Base-by-base conservation (phyloP, 2,797 vertebrate species). In the Notamacropus eugenii region DNA sequence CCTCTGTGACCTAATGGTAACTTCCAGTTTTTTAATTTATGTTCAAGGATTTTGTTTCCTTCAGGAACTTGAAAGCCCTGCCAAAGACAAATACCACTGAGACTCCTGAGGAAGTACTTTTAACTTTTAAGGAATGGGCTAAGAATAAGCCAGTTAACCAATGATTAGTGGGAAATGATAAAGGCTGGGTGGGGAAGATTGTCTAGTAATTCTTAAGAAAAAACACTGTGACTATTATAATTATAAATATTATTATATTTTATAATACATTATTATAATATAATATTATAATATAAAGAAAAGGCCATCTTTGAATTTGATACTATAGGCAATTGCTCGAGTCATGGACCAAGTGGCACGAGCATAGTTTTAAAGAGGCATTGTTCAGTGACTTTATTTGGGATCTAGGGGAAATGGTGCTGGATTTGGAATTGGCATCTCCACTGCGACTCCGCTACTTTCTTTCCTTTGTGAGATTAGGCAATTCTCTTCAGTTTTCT, bases 251-350 rank as follows among this genome's bases (percentile, higher is more conserved):
- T 52, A 52, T 52, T 52, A 52, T 52, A 52, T 52, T 52, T 52
- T 52, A 52, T 52, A 52, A 52, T 52, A 52, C 6, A 52, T 5
- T 52, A 52, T 6, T 5, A 6, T 52, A 52, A 52, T 52, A 52
- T 52, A 52, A 52, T 52, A 52, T 52, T 5, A 52, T 46, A 87
- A 11, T 46, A 46, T 27, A 87, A 46, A 2, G 9, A 46, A 82
- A 82, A 82, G 74, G 14, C 94, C 58, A 92, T 94, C 59, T 96
- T 92, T 92, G 54, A 92, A 91, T n/a, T 91, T 94, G 55, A 92
- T 40, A 82, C 52, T 58, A 91, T 50, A 93, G 58, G 55, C 46
- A 92, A 87, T 94, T 74, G 74, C 34, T 91, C 5, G 94, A 27
- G 9, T 46, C 50, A 87, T 50, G 11, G 74, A 87, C 40, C 74